Percentiles rank a stretch among this genome's conserved stretches.
Evolutionary conservation across 2,888 invertebrate species (phyloP).

Genomic region (Drosophila atripex): DNA sequence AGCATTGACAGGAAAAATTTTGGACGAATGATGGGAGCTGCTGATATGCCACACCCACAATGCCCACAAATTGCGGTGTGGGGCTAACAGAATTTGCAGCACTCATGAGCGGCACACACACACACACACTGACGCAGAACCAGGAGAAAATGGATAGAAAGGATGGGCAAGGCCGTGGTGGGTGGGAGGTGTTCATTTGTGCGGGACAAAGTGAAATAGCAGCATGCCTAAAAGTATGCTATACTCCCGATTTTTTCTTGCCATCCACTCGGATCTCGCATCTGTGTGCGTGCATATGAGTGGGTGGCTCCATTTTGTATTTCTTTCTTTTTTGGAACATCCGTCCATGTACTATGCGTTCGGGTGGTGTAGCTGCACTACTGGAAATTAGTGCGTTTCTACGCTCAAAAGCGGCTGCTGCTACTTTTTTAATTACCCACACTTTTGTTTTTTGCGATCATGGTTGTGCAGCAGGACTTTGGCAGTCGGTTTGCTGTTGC

Average conservation of each 20-base stretch:
- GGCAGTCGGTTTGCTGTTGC: slow-evolving; percentile 53
- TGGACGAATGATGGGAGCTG: slow-evolving; percentile 73
- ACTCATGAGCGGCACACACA: slow-evolving; percentile 64
- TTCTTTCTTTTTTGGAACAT: slow-evolving; percentile 48
- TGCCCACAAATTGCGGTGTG: slow-evolving; percentile 80
- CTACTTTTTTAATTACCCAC: slow-evolving; percentile 80
- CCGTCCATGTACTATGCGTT: slow-evolving; percentile 26
- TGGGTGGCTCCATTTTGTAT: slow-evolving; percentile 47
- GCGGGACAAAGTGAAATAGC: slow-evolving; percentile 76
- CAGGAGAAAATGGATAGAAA: slow-evolving; percentile 10
- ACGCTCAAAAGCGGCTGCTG: slow-evolving; percentile 70
- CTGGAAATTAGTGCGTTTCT: slow-evolving; percentile 79
- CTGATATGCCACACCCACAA: slow-evolving; percentile 77
- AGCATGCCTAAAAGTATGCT: slow-evolving; percentile 81
- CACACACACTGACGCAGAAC: slow-evolving; percentile 44
- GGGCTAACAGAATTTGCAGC: slow-evolving; percentile 73
- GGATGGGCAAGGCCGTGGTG: slow-evolving; percentile 25
- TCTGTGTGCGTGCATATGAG: slow-evolving; percentile 26
- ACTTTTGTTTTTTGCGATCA: slow-evolving; percentile 61
- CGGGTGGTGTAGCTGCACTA: slow-evolving; percentile 54
- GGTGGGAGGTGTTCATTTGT: slow-evolving; percentile 56
- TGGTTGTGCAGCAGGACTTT: slow-evolving; percentile 47
- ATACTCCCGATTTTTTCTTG: slow-evolving; percentile 43
- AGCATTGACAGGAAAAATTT: slow-evolving; percentile 50
- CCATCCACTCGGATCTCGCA: slow-evolving; percentile 38